Evolutionary conservation across 2,797 vertebrate species (phyloP).

Genomic region (Neosalanx taihuensis): DNA sequence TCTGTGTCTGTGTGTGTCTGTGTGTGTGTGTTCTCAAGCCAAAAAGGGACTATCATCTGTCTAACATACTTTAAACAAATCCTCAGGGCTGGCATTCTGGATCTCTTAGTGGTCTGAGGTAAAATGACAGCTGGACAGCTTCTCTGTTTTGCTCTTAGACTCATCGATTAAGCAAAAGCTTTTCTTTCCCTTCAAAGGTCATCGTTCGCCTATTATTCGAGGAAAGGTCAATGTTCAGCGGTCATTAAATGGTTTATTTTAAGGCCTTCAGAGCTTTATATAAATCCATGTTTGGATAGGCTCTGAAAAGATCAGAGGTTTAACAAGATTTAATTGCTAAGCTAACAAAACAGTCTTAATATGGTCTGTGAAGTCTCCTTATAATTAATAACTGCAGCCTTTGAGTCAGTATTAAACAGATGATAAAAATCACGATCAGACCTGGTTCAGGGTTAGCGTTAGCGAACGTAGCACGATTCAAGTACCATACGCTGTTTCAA

Average conservation of each 20-base stretch:
- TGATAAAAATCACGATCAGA: too few relatives aligned
- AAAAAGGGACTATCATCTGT: background rate
- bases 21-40: background rate
- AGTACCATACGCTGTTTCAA: too few relatives aligned
- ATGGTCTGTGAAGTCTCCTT: too few relatives aligned
- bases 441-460: too few relatives aligned
- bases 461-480: too few relatives aligned
- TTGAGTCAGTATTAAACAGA: too few relatives aligned
- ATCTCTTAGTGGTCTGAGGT: background rate
- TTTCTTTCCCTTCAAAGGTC: conserved; percentile 16
- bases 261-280: conserved; percentile 5
- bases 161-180: background rate
- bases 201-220: conserved; percentile 23
- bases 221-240: conserved; percentile 6
- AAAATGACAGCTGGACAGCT: background rate
- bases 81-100: background rate
- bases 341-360: background rate
- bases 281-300: background rate
- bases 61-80: too few relatives aligned
- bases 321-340: conserved; percentile 15
- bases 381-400: too few relatives aligned
- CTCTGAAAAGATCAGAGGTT: conserved; percentile 4
- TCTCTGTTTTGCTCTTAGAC: background rate
- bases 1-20: background rate
- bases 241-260: conserved; percentile 25